A percentile compares a stretch with the other conserved stretches of the same genome.
Evolutionary conservation across 2,888 invertebrate genomes (phyloP).

Genomic region (Microdon myrmicae): DNA sequence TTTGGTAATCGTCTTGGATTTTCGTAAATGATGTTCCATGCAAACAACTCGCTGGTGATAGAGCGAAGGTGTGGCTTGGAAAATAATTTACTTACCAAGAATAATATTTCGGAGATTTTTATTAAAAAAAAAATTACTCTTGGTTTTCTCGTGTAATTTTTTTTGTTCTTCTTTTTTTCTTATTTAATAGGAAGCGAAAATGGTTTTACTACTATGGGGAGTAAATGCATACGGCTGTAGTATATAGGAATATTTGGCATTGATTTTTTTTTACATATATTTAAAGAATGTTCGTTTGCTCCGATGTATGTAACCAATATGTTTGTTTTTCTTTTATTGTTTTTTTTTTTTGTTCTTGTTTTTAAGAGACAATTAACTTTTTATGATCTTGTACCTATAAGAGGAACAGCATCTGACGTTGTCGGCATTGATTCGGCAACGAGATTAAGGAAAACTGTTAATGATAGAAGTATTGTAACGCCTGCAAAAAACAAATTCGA

Average conservation of each 20-base stretch:
- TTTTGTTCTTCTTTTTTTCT: slow-evolving; percentile 36
- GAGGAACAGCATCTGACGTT: slow-evolving; percentile 77
- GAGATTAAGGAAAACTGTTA: slow-evolving; percentile 97
- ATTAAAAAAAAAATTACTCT: slow-evolving; percentile 7
- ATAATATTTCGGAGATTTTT: slow-evolving; percentile 5
- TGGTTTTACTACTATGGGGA: slow-evolving; percentile 11
- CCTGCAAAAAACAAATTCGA: slow-evolving; percentile 73
- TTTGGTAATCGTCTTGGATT: slow-evolving; percentile 5
- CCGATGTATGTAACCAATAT: slow-evolving; percentile 21
- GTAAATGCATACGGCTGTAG: too few relatives aligned
- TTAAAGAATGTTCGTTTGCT: slow-evolving; percentile 50
- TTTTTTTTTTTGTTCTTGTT: slow-evolving; percentile 35
- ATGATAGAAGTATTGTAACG: slow-evolving; percentile 95
- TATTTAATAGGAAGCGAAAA: slow-evolving; percentile 40
- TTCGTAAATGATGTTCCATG: slow-evolving; percentile 37
- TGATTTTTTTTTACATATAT: slow-evolving; percentile 57
- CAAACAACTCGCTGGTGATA: slow-evolving; percentile 47
- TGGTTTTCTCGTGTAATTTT: slow-evolving; percentile 5
- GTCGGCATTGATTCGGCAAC: slow-evolving; percentile 97
- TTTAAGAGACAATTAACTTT: slow-evolving; percentile 28
- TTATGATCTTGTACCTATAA: slow-evolving; percentile 51
- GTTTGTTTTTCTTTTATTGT: slow-evolving; percentile 29
- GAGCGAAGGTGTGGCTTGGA: slow-evolving; percentile 50
- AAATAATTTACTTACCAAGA: slow-evolving; percentile 16
- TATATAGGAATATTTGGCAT: too few relatives aligned